Base-by-base conservation (phyloP, 2,888 invertebrate genomes). In the Hololepta plana region DNA sequence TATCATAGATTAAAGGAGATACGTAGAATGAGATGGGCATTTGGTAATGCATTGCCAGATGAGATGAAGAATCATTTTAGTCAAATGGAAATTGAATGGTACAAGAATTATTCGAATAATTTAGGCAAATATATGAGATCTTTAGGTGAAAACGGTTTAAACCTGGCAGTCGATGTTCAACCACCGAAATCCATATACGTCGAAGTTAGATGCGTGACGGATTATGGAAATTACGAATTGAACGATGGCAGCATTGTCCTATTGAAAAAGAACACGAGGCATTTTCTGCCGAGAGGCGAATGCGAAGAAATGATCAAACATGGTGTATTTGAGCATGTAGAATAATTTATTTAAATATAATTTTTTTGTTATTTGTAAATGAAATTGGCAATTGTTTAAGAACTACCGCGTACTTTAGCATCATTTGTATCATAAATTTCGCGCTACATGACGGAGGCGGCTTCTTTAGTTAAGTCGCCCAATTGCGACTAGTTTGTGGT, bases 201-300 rank as follows among this genome's bases (percentile, higher is more conserved):
- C 33, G 88, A 95, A 65, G 95, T 95, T 27, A 62, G 84, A 9
- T 93, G 91, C 48, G 46, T 88, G 23, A 61, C 69, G 23, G 88
- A 96, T 52, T 90, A 90, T 55, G 96, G 96, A 1, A 88, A 84
- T 49, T 72, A 88, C 41, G 95, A 95, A 53, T 62, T 93, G 6
- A 87, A 85, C 41, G 85, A 88, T 57, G 96, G 95, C n/a, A 81
- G 82, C 45, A 68, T 81, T 4, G 68, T 96, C 12, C 63, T 77
- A 36, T 59, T 96, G 11, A 88, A 82, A 51, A 85, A 84, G 51
- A 82, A 91, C 46, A 87, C 84, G 36, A 74, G 87, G 53, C 90
- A 93, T 55, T 80, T 82, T 46, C 57, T 95, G 31, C 82, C 90
- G 3, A 68, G 88, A 32, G 67, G 74, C 1, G 82, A 87, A 47